phyloP scores from a whole-genome alignment of 2,113 vertebrate species.

The Paracanthobrama guichenoti region DNA sequence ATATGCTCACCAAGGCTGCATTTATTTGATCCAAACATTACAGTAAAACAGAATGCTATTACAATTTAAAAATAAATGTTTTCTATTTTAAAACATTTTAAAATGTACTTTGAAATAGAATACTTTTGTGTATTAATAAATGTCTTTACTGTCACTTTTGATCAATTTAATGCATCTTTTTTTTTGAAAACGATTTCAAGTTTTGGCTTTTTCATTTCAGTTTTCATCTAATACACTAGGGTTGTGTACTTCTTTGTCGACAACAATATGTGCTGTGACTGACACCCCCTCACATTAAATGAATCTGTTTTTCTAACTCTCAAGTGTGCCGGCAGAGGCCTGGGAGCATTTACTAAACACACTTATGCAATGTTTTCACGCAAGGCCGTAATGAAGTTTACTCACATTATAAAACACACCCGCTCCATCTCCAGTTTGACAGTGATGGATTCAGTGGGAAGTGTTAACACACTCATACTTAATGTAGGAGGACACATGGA shows the following conservation, averaged over 20 bases:
- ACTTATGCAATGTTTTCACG: neutral
- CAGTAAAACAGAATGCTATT: too few species aligned
- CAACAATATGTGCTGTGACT: neutral
- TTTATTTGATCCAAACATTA: too few species aligned
- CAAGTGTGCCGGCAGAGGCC: neutral
- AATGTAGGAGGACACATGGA: constrained; percentile 49
- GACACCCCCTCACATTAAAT: constrained; percentile 19
- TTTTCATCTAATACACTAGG: neutral
- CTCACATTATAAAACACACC: neutral
- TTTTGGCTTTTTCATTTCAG: neutral
- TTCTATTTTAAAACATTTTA: too few species aligned
- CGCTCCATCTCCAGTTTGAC: constrained; percentile 47
- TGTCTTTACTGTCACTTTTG: too few species aligned
- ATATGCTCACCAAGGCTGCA: neutral
- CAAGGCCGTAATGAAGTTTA: constrained; percentile 10
- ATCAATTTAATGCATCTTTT: too few species aligned
- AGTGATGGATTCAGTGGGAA: constrained; percentile 62
- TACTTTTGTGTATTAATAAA: too few species aligned
- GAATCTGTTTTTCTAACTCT: constrained; percentile 15
- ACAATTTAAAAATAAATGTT: too few species aligned
- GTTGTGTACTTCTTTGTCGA: neutral
- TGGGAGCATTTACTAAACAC: constrained; percentile 13
- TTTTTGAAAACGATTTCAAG: too few species aligned
- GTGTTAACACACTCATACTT: constrained; percentile 65
- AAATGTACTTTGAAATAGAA: neutral